Conservation (phyloP, 2,888 invertebrate species). For the Acanthosepion esculentum region DNA sequence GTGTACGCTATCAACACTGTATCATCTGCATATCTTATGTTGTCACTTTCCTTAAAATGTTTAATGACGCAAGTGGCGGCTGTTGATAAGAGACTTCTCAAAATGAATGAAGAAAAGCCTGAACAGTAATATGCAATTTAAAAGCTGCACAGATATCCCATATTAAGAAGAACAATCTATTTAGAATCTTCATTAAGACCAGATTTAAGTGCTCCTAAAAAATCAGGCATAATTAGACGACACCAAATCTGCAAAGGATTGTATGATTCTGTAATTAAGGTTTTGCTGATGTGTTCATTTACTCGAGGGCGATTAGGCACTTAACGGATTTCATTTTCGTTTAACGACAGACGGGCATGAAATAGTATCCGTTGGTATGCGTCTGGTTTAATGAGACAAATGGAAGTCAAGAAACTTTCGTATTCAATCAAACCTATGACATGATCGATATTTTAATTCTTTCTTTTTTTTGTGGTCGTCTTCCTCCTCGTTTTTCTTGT, state of each 20-base stretch:
- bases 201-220: background rate
- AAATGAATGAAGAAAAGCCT: too few species aligned
- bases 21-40: too few species aligned
- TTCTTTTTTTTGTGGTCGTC: background rate
- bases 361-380: rapidly evolving
- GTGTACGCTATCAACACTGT: too few species aligned
- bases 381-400: background rate
- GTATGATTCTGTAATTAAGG: background rate
- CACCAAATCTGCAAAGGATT: too few species aligned
- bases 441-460: background rate
- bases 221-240: background rate
- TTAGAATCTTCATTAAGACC: background rate
- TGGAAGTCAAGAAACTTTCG: too few species aligned
- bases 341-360: background rate
- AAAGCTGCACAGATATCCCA: too few species aligned
- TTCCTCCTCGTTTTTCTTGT: background rate
- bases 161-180: too few species aligned
- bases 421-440: background rate
- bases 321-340: background rate
- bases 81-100: too few species aligned
- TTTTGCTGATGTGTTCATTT: background rate
- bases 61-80: too few species aligned
- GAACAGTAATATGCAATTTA: too few species aligned
- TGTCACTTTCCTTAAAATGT: too few species aligned
- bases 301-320: background rate